A percentile compares a stretch with the other conserved stretches of the same genome.
phyloP scores from a whole-genome alignment of 2,888 invertebrate species.

The Tenthredo livida region DNA sequence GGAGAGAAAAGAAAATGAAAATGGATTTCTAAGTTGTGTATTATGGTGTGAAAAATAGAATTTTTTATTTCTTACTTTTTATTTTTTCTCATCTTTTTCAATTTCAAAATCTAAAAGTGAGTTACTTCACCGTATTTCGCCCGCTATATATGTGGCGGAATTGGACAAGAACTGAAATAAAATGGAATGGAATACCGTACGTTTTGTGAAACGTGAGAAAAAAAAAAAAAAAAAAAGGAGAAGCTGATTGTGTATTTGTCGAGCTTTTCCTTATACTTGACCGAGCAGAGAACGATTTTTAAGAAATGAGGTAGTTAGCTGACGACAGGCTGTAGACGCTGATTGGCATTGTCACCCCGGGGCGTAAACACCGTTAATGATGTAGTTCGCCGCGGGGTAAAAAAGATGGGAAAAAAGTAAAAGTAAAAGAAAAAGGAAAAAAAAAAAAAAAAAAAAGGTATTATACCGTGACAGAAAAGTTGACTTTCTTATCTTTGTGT shows the following conservation, averaged over 20 bases:
- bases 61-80: background rate
- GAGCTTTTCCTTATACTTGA: background rate
- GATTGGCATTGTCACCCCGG: slow-evolving; percentile 23
- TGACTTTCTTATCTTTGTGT: background rate
- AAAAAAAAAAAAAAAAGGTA: background rate
- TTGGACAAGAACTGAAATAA: background rate
- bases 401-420: background rate
- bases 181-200: background rate
- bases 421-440: background rate
- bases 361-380: slow-evolving; percentile 39
- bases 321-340: slow-evolving; percentile 19
- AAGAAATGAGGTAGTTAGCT: slow-evolving; percentile 29
- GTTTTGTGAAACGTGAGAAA: slow-evolving; percentile 21
- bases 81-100: background rate
- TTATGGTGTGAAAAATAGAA: background rate
- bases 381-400: background rate
- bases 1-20: background rate
- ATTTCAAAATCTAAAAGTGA: background rate
- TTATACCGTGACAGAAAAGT: slow-evolving; percentile 14
- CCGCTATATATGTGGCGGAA: background rate
- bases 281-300: background rate
- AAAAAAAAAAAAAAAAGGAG: background rate
- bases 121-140: background rate
- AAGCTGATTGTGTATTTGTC: slow-evolving; percentile 14
- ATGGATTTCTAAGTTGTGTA: background rate